phyloP scores from a whole-genome alignment of 2,888 invertebrate genomes.

The Sepioteuthis lessoniana region DNA sequence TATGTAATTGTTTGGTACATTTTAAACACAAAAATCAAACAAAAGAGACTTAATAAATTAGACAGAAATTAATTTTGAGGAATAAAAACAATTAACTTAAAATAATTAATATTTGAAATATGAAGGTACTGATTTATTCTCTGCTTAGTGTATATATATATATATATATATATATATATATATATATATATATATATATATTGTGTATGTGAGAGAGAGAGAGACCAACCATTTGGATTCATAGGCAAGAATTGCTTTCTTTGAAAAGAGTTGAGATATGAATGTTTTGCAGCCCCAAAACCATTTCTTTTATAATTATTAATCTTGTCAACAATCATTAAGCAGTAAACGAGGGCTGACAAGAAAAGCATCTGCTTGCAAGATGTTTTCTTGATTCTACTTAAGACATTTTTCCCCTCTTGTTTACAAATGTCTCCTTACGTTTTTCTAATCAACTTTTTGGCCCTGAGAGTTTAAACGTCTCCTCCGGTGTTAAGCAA shows the following conservation, averaged over 20 bases:
- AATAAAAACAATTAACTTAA: too few relatives aligned
- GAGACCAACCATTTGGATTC: background rate
- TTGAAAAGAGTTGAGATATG: background rate
- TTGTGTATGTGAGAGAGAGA: too few relatives aligned
- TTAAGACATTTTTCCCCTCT: background rate
- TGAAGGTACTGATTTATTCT: too few relatives aligned
- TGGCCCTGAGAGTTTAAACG: background rate
- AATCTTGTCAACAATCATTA: conserved; percentile 7
- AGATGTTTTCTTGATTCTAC: background rate
- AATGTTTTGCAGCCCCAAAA: background rate
- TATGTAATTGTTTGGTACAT: too few relatives aligned
- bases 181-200: too few relatives aligned
- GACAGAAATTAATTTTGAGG: too few relatives aligned
- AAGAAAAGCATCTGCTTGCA: background rate
- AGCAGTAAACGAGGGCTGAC: background rate
- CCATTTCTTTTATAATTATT: background rate
- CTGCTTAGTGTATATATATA: too few relatives aligned
- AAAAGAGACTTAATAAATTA: too few relatives aligned
- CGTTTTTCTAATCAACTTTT: background rate
- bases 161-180: too few relatives aligned
- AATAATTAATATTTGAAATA: too few relatives aligned
- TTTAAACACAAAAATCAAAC: too few relatives aligned
- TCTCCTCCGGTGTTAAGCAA: background rate
- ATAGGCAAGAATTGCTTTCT: background rate
- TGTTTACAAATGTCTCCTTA: background rate